Evolutionary conservation across 1,140 invertebrate species (phyloP).

Genomic region (Heliconius nattereri): DNA sequence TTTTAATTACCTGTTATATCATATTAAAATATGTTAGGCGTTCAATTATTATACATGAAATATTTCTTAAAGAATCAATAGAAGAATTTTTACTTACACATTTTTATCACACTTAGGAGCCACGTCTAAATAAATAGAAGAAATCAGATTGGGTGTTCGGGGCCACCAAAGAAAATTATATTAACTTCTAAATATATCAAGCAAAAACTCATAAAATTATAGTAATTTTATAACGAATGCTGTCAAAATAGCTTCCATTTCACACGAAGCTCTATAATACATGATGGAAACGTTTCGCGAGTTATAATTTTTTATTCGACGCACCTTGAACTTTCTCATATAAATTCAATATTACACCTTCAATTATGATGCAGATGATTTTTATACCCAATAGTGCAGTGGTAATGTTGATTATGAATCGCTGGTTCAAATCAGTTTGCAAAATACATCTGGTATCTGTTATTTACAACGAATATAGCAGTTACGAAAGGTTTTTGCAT

Average conservation of each 20-base stretch:
- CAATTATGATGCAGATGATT: neutral
- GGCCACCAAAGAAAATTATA: too few relatives aligned
- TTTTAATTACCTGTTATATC: neutral
- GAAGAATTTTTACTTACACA: too few relatives aligned
- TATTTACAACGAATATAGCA: neutral
- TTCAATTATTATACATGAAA: too few relatives aligned
- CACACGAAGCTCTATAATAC: constrained; percentile 28
- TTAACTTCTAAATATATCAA: too few relatives aligned
- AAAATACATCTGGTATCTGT: neutral
- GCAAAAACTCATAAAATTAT: too few relatives aligned
- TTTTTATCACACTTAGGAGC: too few relatives aligned
- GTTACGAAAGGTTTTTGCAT: neutral
- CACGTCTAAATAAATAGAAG: too few relatives aligned
- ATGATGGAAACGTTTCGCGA: constrained; percentile 29
- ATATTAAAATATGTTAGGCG: too few relatives aligned
- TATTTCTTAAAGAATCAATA: too few relatives aligned
- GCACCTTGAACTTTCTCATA: constrained; percentile 33
- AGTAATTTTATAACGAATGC: constrained; percentile 19
- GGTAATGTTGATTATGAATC: neutral
- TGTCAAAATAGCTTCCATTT: constrained; percentile 25
- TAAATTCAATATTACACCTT: constrained; percentile 20
- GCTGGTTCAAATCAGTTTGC: neutral
- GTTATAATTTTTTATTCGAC: constrained; percentile 28
- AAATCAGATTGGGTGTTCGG: too few relatives aligned
- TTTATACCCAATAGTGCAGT: too few relatives aligned